Base-by-base conservation (phyloP, 2,113 vertebrate genomes). In the Passer domesticus region DNA sequence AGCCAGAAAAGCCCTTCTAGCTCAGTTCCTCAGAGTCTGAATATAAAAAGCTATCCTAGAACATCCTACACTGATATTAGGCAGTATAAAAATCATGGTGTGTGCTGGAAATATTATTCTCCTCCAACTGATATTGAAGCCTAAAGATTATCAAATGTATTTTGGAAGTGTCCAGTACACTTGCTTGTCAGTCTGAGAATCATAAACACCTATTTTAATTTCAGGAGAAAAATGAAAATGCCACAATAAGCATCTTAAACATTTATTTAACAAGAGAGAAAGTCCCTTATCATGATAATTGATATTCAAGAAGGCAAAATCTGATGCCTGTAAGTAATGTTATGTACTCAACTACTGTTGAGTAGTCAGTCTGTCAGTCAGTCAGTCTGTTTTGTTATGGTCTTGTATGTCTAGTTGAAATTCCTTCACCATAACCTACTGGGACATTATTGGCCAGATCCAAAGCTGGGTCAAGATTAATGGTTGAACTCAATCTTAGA, bases 1-100 rank as follows among this genome's bases (percentile, higher is more conserved):
- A 89, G 70, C 52, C 30, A 89, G 86, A 88, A 94, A 92, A 93
- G 13, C 66, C 50, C 39, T 78, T 89, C 86, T 75, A 82, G 43
- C 46, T 85, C 47, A 35, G 60, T 68, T 83, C 87, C 89, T 93
- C 56, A 77, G 79, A 85, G 89, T 80, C 22, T 52, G 59, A 78
- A 39, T 66, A 49, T 39, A 83, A 83, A 83, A 84, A 77, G 15
- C 5, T 28, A 33, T 60, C 35, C 25, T 67, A 77, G 78, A 94
- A 93, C 50, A 41, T 75, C 50, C 47, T 69, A 83, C 50, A 60
- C 6, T 60, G 64, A 64, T 87, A 52, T 72, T 77, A 91, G 79
- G 25, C 24, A 86, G 47, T 50, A 78, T 37, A 79, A 89, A 72
- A 92, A 35, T 20, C 3, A 0, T 55, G 16, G 43, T 72, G 30